Conservation (phyloP, 2,797 vertebrate species). For the Coccyzus lansbergi region DNA sequence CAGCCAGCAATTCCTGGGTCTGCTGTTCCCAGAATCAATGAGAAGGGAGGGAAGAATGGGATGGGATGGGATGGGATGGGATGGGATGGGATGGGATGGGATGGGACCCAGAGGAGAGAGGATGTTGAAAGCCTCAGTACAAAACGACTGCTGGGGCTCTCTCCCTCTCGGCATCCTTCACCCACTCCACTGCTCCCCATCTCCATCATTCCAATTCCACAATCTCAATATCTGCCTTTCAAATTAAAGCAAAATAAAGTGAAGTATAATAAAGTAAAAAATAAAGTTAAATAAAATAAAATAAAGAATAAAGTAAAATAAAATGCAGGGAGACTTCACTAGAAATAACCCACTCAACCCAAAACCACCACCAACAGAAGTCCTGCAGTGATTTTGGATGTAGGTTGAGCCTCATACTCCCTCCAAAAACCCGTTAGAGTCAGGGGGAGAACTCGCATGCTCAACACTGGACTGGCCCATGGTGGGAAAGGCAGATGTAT, state of each 20-base stretch:
- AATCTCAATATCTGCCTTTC: background rate
- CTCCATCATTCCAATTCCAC: rapidly evolving
- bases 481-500: background rate
- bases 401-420: background rate
- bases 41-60: background rate
- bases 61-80: background rate
- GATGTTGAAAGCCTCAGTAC: background rate
- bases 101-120: too few species aligned
- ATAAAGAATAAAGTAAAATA: background rate
- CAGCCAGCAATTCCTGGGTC: background rate
- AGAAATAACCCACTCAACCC: background rate
- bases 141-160: background rate
- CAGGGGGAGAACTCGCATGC: rapidly evolving
- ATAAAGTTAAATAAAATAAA: background rate
- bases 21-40: rapidly evolving
- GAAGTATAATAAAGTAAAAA: background rate
- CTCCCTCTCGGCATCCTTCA: background rate
- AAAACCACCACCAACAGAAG: background rate
- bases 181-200: background rate
- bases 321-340: background rate
- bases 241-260: background rate
- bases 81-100: background rate
- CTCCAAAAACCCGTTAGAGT: background rate
- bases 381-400: background rate
- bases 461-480: background rate